Conservation (phyloP, 2,113 vertebrate genomes). For the Pachypanchax playfairii region DNA sequence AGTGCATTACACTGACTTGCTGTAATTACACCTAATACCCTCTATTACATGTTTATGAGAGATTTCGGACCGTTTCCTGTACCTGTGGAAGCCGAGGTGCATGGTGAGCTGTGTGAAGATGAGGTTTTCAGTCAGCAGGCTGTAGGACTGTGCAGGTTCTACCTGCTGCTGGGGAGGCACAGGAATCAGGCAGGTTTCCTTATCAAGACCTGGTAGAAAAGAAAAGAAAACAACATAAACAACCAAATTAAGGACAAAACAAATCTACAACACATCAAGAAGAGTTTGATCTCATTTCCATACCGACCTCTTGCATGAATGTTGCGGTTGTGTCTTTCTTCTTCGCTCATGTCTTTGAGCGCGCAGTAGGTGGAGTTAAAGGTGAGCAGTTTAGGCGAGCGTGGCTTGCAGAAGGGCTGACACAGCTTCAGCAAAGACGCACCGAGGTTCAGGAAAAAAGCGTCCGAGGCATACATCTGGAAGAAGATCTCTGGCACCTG, state of each 20-base stretch:
- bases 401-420: conserved; percentile 96
- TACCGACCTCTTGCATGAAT: conserved; percentile 90
- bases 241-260: too few relatives aligned
- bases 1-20: too few relatives aligned
- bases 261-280: too few relatives aligned
- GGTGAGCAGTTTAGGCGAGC: conserved; percentile 88
- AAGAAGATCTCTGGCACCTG: conserved; percentile 99
- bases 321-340: conserved; percentile 89
- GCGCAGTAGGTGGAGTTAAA: conserved; percentile 96
- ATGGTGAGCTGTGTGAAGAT: conserved; percentile 93
- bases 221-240: not conserved
- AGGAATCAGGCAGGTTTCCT: conserved; percentile 95
- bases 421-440: conserved; percentile 93
- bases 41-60: not conserved
- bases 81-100: conserved; percentile 95
- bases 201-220: conserved; percentile 87
- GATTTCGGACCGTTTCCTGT: conserved; percentile 18
- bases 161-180: conserved; percentile 82
- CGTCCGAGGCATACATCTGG: conserved; percentile 96
- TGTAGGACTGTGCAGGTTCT: conserved; percentile 88
- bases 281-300: not conserved
- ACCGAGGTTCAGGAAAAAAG: conserved; percentile 95
- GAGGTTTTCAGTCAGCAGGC: conserved; percentile 95
- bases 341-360: conserved; percentile 92
- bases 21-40: too few relatives aligned